Evolutionary conservation across 2,113 vertebrate species (phyloP).

Genomic region (Alligator sinensis): DNA sequence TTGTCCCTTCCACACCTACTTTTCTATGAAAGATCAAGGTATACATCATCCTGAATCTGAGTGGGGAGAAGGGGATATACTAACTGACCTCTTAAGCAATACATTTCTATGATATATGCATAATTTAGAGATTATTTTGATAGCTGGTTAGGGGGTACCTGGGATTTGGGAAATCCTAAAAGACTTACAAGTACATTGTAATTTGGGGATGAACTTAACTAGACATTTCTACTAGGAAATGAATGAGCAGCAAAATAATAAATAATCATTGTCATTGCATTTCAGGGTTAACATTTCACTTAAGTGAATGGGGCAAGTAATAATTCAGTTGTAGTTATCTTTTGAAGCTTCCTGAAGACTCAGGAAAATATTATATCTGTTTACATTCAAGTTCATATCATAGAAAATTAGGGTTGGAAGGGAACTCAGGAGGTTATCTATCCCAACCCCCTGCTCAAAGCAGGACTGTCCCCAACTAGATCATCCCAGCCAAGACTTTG

Average conservation of each 20-base stretch:
- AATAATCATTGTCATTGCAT: not conserved
- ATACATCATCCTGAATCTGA: too few relatives aligned
- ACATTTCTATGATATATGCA: too few relatives aligned
- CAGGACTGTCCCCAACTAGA: too few relatives aligned
- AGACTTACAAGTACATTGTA: not conserved
- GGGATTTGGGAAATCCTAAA: not conserved
- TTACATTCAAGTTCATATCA: not conserved
- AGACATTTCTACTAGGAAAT: not conserved
- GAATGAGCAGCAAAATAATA: not conserved
- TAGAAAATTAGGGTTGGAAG: too few relatives aligned
- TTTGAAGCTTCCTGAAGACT: not conserved
- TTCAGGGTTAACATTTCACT: not conserved
- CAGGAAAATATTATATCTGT: not conserved
- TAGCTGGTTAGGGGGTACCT: not conserved
- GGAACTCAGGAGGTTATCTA: too few relatives aligned
- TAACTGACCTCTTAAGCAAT: too few relatives aligned
- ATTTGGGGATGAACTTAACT: slow-evolving; percentile 6
- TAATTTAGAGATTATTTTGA: too few relatives aligned
- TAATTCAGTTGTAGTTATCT: not conserved
- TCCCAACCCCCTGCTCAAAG: too few relatives aligned
- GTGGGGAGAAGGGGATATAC: too few relatives aligned
- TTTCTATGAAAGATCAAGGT: too few relatives aligned
- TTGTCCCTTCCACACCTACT: too few relatives aligned
- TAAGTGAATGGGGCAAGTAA: not conserved
- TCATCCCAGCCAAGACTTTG: too few relatives aligned